A percentile compares a stretch with the other conserved stretches of the same genome.
These are phyloP conservation scores for Saguinus imperator DNA, from an alignment of 2,113 vertebrate species.

Conservation along the genomic window DNA sequence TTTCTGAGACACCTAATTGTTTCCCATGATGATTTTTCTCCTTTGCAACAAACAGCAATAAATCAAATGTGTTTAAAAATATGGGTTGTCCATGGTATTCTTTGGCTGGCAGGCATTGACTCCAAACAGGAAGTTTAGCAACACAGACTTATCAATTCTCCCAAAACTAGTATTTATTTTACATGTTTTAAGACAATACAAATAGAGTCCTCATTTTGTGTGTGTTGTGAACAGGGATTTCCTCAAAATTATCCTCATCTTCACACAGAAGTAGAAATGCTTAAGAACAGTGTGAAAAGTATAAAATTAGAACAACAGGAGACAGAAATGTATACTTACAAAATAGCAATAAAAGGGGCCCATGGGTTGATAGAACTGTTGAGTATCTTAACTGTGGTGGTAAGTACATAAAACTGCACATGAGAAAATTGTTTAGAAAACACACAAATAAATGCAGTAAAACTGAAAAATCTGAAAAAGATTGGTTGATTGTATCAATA, in stretches of 20 bases:
- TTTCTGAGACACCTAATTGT: neutral
- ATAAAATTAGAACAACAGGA: neutral
- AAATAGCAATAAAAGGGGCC: neutral
- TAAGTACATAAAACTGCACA: neutral
- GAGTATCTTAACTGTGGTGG: neutral
- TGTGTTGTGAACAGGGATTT: neutral
- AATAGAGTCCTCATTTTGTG: neutral
- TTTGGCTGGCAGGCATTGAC: neutral
- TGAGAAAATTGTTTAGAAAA: neutral
- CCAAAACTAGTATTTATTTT: neutral
- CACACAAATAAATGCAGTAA: neutral
- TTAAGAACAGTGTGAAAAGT: neutral
- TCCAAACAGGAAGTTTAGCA: neutral
- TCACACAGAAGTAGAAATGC: neutral
- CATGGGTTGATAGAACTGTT: neutral
- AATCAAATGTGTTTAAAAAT: neutral
- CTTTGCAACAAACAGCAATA: neutral
- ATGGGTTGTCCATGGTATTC: neutral
- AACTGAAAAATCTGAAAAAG: neutral
- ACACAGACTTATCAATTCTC: neutral
- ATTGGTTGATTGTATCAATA: neutral
- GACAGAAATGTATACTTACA: neutral
- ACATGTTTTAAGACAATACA: neutral
- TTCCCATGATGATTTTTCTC: neutral
- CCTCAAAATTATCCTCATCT: neutral